Base-by-base conservation (phyloP, 2,888 invertebrate species). In the Mamestra brassicae region DNA sequence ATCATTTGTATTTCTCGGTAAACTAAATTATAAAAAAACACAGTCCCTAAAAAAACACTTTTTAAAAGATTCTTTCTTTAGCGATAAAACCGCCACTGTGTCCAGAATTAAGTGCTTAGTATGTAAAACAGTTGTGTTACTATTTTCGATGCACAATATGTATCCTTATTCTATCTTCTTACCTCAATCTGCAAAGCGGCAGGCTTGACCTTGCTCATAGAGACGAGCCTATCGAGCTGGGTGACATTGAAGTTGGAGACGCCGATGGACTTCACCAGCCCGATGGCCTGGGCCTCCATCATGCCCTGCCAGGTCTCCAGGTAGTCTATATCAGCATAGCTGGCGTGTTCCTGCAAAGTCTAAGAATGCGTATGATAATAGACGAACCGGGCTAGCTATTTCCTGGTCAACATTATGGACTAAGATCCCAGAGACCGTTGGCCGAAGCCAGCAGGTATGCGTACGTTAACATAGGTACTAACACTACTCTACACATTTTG, bases 241-340 rank as follows among this genome's bases (percentile, higher is more conserved):
- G 97, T 92, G 69, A 96, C 96, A 92, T 98, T 98, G 92, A 98
- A 98, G 93, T 98, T 98, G 77, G 98, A 98, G 47, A 98, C 90
- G 2, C 98, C 98, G 85, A 98, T 98, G 72, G 97, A 97, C 87
- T 97, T 97, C 1, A 97, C 93, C 42, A 98, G 93, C 0, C 98
- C 98, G 57, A 97, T 95, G 36, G 95, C 92, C 8, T 97, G 96
- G 26, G 97, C 97, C 73, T 97, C 96, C 82, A 98, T 97, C 97
- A 98, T 97, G 1, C 96, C 98, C 85, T 97, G 95, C 97, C 97
- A 98, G 0, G 97, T 97, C 1, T 97, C 98, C 38, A 97, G 74
- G 89, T 97, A 98, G 91, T 98, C 98, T 0, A 96, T 96, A 74
- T 97, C 81, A 42, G 90, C 83, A 42, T 86, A 78, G 0, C 89